Evolutionary conservation across 2,797 vertebrate genomes (phyloP).

Genomic region (Dipus sagitta): DNA sequence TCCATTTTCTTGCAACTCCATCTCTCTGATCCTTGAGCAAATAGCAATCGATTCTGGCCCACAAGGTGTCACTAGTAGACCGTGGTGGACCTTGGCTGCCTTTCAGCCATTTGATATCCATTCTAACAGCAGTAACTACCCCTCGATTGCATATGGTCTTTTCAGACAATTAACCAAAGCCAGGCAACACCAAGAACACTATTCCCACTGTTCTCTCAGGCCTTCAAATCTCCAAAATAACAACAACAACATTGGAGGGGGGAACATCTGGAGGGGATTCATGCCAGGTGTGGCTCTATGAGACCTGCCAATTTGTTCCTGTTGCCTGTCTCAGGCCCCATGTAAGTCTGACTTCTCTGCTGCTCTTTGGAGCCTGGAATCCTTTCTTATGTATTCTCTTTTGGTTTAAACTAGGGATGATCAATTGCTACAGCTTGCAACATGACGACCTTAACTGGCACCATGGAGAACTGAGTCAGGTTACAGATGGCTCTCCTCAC

Average conservation of each 20-base stretch:
- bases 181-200: background rate
- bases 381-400: background rate
- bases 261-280: background rate
- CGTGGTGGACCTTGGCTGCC: background rate
- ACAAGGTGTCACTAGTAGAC: constrained; percentile 63
- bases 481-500: background rate
- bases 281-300: background rate
- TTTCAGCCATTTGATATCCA: background rate
- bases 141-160: accelerated
- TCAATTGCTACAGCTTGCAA: background rate
- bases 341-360: background rate
- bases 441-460: background rate
- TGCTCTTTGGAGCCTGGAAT: background rate
- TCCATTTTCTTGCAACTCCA: background rate
- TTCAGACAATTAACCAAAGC: background rate
- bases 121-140: background rate
- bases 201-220: background rate
- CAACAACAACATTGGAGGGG: background rate
- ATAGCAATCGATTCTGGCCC: background rate
- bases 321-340: background rate
- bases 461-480: background rate
- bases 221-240: background rate
- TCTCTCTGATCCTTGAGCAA: constrained; percentile 9
- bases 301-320: background rate
- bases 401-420: background rate